Evolutionary conservation across 2,113 vertebrate genomes (phyloP), one percentile per base, ranked within the genome.

Genomic region (Bolborhynchus lineola): DNA sequence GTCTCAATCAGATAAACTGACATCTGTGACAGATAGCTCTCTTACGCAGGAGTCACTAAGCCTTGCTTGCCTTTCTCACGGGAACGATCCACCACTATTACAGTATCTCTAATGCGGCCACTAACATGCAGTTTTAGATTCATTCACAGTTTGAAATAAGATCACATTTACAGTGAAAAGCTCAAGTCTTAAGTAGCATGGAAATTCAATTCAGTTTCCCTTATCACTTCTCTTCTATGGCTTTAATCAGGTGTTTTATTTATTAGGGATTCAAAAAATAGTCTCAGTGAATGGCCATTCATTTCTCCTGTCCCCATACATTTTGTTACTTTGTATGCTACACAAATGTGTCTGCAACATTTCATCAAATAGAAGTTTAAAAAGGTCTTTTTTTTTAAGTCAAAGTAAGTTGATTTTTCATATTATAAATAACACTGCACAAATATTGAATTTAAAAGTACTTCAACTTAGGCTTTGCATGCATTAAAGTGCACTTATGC

Each of bases 161-260:
- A 99, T 98, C 98, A 97, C 96, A 92, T 94, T 97, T 94, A 97
- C 82, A 95, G 97, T 98, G 98, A 98, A 98, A 98, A 98, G 97
- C 93, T 60, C 9, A 96, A 97, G 97, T 98, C 98, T 98, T 97
- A 97, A 98, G 96, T 97, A 96, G 97, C 95, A 94, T 97, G 97
- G 98, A 98, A 89, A 97, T 97, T 98, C 97, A 98, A 97, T 98
- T 98, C 97, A 95, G 92, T 96, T 97, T 98, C 97, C 97, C 98
- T 98, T 98, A 98, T 98, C 98, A 97, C 95, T 92, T 75, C 85
- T 96, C 74, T 97, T 98, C 93, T 95, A 91, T 93, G 92, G 94
- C 90, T 95, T 95, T 95, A 97, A 97, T 95, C 79, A 93, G 88
- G 87, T 96, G 92, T 96, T 96, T 97, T 97, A 97, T 97, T 97